Conservation (phyloP, 2,113 vertebrate genomes). For the Nothobranchius furzeri region DNA sequence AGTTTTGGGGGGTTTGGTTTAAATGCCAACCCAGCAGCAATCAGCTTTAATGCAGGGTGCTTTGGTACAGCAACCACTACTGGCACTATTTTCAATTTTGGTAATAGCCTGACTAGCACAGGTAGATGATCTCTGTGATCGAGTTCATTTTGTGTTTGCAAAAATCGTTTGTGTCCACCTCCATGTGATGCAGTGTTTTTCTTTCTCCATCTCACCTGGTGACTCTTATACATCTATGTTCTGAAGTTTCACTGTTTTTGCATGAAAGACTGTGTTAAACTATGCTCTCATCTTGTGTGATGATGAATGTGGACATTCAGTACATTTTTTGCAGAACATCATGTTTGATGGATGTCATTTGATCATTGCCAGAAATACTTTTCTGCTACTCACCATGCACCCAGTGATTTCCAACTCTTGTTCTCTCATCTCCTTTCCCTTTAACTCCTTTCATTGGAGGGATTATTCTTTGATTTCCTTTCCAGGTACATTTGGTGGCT, state of each 20-base stretch:
- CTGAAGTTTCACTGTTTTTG: constrained; percentile 37
- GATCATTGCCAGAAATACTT: constrained; percentile 2
- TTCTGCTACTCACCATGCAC: not conserved
- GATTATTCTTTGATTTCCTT: constrained; percentile 34
- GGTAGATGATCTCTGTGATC: constrained; percentile 85
- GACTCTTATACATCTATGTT: constrained; percentile 13
- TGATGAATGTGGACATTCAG: not conserved
- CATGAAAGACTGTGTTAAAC: constrained; percentile 45
- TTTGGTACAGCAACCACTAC: constrained; percentile 93
- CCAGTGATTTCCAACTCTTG: not conserved
- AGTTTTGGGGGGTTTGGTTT: constrained; percentile 98
- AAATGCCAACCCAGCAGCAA: constrained; percentile 90
- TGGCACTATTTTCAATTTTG: constrained; percentile 95
- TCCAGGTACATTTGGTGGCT: constrained; percentile 90
- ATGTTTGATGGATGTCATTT: constrained; percentile 1
- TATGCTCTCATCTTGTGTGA: constrained; percentile 15
- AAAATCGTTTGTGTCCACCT: constrained; percentile 24
- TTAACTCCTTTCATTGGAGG: not conserved
- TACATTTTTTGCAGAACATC: constrained; percentile 9
- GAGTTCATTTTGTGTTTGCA: constrained; percentile 50
- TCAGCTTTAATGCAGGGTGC: constrained; percentile 97
- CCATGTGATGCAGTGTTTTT: constrained; percentile 42
- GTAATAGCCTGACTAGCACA: constrained; percentile 96
- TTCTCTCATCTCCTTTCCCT: not conserved
- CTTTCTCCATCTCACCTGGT: constrained; percentile 23